phyloP scores from a whole-genome alignment of 2,797 vertebrate genomes.

The Chromis chromis region DNA sequence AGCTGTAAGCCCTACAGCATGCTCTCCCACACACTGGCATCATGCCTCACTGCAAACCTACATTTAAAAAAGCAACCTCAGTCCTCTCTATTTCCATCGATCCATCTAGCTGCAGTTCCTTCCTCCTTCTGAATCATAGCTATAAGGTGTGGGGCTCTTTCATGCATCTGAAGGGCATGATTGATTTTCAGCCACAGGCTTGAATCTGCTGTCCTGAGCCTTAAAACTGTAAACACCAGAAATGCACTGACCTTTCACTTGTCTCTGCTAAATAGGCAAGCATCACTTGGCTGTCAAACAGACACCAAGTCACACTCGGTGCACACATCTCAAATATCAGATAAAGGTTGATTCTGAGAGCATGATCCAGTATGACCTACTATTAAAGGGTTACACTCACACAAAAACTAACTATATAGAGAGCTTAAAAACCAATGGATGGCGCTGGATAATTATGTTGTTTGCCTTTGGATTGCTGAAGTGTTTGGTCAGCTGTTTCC shows the following conservation, averaged over 20 bases:
- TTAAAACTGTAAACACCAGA: conserved; percentile 63
- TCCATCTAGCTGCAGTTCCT: conserved; percentile 10
- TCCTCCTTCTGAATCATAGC: conserved; percentile 31
- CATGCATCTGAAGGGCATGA: conserved; percentile 66
- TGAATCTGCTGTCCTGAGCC: conserved; percentile 61
- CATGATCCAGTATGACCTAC: conserved; percentile 31
- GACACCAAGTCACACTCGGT: conserved; percentile 55
- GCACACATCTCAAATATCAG: conserved; percentile 70
- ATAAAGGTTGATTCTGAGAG: conserved; percentile 65
- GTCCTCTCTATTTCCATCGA: conserved; percentile 15
- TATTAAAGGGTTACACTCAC: conserved; percentile 16
- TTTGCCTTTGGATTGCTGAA: conserved; percentile 24
- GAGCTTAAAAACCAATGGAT: background rate
- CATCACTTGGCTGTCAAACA: conserved; percentile 66
- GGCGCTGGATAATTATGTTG: conserved; percentile 9
- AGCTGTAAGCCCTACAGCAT: conserved; percentile 35
- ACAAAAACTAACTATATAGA: background rate
- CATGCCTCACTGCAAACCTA: conserved; percentile 28
- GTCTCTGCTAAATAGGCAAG: conserved; percentile 72
- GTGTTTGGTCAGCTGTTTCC: conserved; percentile 5
- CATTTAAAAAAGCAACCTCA: conserved; percentile 23
- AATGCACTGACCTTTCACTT: conserved; percentile 75
- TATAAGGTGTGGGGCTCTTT: conserved; percentile 36
- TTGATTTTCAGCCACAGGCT: conserved; percentile 75
- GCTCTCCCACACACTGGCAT: conserved; percentile 44